Base-by-base conservation (phyloP, 2,797 vertebrate genomes). In the Melopsittacus undulatus region DNA sequence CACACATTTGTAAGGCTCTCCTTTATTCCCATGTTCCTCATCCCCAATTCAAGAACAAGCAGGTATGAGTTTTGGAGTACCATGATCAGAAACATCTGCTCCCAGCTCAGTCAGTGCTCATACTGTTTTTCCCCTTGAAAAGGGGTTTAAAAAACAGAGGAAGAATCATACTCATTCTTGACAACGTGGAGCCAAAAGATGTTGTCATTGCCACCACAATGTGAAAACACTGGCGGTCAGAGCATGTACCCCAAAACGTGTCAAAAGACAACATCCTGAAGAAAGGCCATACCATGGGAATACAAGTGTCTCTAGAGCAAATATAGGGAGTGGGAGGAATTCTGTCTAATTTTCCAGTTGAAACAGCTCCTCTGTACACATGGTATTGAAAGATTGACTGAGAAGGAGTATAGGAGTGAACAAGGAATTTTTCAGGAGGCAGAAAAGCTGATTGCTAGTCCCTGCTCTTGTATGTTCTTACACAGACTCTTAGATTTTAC, bases 51-150 rank as follows among this genome's bases (percentile, higher is more conserved):
- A 75, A 77, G 77, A 89, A 43, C 8, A 61, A 72, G 70, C 1
- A 67, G 26, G 43, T 23, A 27, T 10, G 43, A 76, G 20, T 45
- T 84, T 68, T 36, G 73, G 45, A 68, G 32, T 1, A 1, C n/a
- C 0, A 0, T 11, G 8, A 56, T 61, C n/a, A 72, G 51, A 59
- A 90, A 40, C 11, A 70, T 10, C 26, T 42, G 62, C n/a, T 17
- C 45, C 9, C 76, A 69, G 20, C 34, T 80, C 29, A 15, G 30
- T 42, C 40, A 32, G n/a, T n/a, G 40, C 24, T 54, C 45, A 29
- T 20, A 29, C 32, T 61, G 32, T 7, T 68, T 81, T 49, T 70
- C 3, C 13, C 14, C 74, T 34, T 2, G 1, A 57, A 94, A 79
- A 66, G 3, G 10, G 6, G 9, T 22, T 30, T 56, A 36, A 90